These are phyloP conservation scores for Agapornis roseicollis DNA, from an alignment of 2,113 vertebrate species.

Conservation along the genomic window DNA sequence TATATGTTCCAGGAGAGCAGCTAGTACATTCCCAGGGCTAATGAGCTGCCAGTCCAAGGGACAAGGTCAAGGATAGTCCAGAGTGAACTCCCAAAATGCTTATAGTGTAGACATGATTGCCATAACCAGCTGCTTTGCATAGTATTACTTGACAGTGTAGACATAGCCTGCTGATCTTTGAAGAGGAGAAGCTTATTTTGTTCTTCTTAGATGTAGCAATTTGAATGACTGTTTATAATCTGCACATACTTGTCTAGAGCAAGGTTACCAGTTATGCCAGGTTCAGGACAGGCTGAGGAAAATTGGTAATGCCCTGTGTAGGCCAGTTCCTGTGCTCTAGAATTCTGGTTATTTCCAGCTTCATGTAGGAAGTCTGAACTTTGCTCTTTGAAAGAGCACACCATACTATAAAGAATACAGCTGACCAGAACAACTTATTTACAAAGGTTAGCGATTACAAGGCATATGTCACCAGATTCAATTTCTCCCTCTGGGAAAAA, in stretches of 20 bases:
- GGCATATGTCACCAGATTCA: not conserved
- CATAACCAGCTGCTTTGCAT: not conserved
- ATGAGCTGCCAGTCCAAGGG: not conserved
- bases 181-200: not conserved
- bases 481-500: constrained; percentile 42
- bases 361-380: constrained; percentile 17
- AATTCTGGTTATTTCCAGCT: not conserved
- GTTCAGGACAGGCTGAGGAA: not conserved
- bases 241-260: not conserved
- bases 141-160: not conserved
- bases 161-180: not conserved
- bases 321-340: not conserved
- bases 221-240: not conserved
- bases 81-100: not conserved
- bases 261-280: not conserved
- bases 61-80: not conserved
- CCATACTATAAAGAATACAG: not conserved
- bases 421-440: constrained; percentile 33
- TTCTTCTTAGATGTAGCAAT: not conserved
- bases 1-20: not conserved
- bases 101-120: not conserved
- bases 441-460: constrained; percentile 41
- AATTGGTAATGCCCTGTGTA: not conserved
- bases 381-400: constrained; percentile 41
- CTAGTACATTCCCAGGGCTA: not conserved